Percentiles rank a stretch among this genome's conserved stretches.
Conservation (phyloP, 92 coral and sea anemone species). For the Palythoa grandis region DNA sequence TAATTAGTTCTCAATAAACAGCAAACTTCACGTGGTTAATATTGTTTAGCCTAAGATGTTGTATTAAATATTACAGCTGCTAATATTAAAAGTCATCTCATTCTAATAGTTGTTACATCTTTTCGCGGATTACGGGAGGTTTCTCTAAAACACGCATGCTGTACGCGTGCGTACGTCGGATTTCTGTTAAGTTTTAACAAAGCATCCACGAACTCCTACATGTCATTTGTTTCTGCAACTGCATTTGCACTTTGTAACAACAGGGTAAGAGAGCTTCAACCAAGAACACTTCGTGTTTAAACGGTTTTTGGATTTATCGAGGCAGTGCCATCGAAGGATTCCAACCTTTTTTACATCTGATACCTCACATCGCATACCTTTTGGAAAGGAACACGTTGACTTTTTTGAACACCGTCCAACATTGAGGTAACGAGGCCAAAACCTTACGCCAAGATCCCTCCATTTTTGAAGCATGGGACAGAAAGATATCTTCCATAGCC, state of each 20-base stretch:
- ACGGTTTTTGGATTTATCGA: constrained; percentile 50
- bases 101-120: neutral
- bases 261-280: constrained; percentile 68
- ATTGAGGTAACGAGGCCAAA: constrained; percentile 91
- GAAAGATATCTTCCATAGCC: constrained; percentile 95
- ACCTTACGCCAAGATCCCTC: constrained; percentile 81
- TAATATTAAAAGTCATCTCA: constrained; percentile 1
- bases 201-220: neutral
- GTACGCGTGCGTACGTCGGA: neutral
- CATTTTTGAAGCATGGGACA: constrained; percentile 89
- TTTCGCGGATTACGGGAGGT: constrained; percentile 6
- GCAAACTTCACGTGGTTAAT: constrained; percentile 12
- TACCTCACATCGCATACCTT: constrained; percentile 89
- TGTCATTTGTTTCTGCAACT: constrained; percentile 51
- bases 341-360: constrained; percentile 65
- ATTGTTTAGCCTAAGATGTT: constrained; percentile 29
- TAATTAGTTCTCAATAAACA: constrained; percentile 4
- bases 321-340: constrained; percentile 83
- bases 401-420: constrained; percentile 88
- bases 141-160: neutral
- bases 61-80: constrained; percentile 4
- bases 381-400: constrained; percentile 90
- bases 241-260: constrained; percentile 85
- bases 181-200: neutral
- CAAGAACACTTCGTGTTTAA: constrained; percentile 70